Percentiles rank a stretch among this genome's conserved stretches.
Evolutionary conservation across 2,888 invertebrate species (phyloP).

Genomic region (Limnephilus rhombicus): DNA sequence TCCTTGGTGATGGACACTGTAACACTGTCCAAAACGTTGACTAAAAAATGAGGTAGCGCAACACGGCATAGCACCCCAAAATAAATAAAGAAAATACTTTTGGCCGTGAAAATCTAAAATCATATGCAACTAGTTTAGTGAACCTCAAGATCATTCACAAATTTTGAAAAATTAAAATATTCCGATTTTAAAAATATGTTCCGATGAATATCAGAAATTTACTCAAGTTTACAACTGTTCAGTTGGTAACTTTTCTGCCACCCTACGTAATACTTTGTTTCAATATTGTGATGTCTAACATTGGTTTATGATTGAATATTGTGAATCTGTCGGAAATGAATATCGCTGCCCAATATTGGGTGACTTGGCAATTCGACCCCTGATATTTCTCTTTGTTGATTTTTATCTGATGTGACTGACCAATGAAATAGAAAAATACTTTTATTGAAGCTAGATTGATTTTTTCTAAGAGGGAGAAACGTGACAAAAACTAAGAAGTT

Average conservation of each 20-base stretch:
- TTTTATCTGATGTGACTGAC: not conserved
- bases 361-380: not conserved
- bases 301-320: not conserved
- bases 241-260: not conserved
- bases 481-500: no score
- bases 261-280: not conserved
- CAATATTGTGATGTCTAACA: not conserved
- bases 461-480: not conserved
- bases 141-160: no score
- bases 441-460: not conserved
- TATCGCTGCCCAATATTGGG: not conserved
- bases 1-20: no score
- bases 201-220: not conserved
- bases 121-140: no score
- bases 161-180: no score
- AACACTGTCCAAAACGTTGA: no score
- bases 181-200: no score
- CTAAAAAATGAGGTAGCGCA: no score
- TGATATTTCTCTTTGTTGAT: not conserved
- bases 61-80: no score
- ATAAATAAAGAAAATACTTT: no score
- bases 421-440: not conserved
- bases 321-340: not conserved
- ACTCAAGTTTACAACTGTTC: not conserved
- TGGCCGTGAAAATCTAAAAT: no score